These are phyloP conservation scores for Incurvaria masculella DNA, from an alignment of 2,888 invertebrate genomes.

Conservation along the genomic window DNA sequence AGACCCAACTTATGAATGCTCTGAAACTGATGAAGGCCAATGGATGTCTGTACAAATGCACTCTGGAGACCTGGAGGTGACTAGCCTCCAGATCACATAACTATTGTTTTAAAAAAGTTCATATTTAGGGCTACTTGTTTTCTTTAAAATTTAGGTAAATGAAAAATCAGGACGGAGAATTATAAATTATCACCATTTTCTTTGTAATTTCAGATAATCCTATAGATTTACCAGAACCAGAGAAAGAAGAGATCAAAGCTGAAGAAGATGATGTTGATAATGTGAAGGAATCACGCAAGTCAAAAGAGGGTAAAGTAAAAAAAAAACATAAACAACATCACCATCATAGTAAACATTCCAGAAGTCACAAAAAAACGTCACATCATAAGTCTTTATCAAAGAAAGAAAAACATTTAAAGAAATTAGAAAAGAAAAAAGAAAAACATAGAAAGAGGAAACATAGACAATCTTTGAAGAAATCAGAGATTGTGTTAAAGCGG, in stretches of 20 bases:
- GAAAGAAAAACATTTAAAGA: conserved; percentile 22
- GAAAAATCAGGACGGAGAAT: conserved; percentile 13
- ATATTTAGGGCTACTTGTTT: too few species aligned
- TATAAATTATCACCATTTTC: conserved; percentile 9
- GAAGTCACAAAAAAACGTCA: conserved; percentile 37
- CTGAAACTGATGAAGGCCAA: too few species aligned
- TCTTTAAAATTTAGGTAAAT: conserved; percentile 14
- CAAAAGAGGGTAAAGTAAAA: conserved; percentile 37
- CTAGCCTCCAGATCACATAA: too few species aligned
- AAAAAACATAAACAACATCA: conserved; percentile 47
- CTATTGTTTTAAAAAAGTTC: too few species aligned
- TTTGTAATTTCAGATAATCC: not conserved
- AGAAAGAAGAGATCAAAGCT: conserved; percentile 13
- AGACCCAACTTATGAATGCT: too few species aligned
- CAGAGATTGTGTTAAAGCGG: conserved; percentile 23
- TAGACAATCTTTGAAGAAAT: conserved; percentile 28
- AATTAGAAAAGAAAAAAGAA: conserved; percentile 41
- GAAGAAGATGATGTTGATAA: conserved; percentile 21
- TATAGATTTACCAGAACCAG: conserved; percentile 12
- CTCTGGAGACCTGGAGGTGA: too few species aligned
- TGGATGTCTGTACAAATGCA: too few species aligned
- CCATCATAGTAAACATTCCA: conserved; percentile 49
- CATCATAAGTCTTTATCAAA: conserved; percentile 28
- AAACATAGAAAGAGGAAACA: conserved; percentile 48
- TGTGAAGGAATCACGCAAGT: conserved; percentile 37